These are phyloP conservation scores for Uria lomvia DNA, from an alignment of 2,113 vertebrate genomes.

Conservation along the genomic window DNA sequence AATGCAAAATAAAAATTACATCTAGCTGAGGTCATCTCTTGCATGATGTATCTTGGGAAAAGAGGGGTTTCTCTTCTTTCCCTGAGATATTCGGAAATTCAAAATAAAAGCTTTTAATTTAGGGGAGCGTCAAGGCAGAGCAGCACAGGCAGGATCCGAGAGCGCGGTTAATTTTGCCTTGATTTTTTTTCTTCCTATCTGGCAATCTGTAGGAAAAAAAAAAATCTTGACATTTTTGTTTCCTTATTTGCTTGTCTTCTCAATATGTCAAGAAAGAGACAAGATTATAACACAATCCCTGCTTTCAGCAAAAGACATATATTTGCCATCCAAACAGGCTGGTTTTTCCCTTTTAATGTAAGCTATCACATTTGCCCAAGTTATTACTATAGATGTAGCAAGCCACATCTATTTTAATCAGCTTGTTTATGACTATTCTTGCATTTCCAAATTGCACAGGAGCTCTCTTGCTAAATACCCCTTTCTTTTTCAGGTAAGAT, in stretches of 20 bases:
- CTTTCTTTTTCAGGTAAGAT: conserved; percentile 44
- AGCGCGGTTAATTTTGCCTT: neutral
- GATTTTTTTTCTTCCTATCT: neutral
- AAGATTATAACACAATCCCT: conserved; percentile 16
- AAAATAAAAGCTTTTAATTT: conserved; percentile 37
- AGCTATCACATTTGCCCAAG: neutral
- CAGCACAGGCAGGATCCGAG: neutral
- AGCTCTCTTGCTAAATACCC: conserved; percentile 1
- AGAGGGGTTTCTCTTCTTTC: conserved; percentile 18
- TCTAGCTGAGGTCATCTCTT: conserved; percentile 50
- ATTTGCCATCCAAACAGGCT: conserved; percentile 19
- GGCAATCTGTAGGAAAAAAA: neutral
- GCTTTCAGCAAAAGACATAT: neutral
- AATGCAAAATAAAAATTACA: conserved; percentile 46
- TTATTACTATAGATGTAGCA: neutral
- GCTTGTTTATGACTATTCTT: neutral
- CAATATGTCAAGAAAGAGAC: neutral
- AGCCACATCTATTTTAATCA: conserved; percentile 24
- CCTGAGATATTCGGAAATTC: neutral
- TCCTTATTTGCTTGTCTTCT: conserved; percentile 47
- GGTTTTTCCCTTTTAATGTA: conserved; percentile 1
- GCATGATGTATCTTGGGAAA: conserved; percentile 27
- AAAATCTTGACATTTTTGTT: conserved; percentile 19
- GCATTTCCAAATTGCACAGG: neutral
- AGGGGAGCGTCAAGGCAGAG: neutral